Conservation (phyloP, 2,113 vertebrate genomes). For the Neotoma lepida region DNA sequence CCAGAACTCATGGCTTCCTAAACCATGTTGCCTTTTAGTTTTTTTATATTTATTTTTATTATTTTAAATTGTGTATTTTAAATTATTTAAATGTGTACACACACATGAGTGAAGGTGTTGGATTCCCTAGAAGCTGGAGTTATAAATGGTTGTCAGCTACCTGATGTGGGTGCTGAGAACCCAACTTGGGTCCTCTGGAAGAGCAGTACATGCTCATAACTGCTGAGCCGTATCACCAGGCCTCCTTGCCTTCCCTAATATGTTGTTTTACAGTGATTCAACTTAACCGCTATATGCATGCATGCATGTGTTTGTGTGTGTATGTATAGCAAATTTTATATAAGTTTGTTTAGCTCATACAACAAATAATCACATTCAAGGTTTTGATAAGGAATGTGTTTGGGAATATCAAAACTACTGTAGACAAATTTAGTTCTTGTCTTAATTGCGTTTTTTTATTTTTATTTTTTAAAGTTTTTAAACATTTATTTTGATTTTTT, state of each 20-base stretch:
- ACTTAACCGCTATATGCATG: neutral
- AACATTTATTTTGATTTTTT: neutral
- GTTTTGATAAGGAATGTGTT: neutral
- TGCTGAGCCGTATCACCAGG: neutral
- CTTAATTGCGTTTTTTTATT: neutral
- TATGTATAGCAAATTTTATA: conserved; percentile 8
- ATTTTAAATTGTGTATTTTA: neutral
- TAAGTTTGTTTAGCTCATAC: conserved; percentile 18
- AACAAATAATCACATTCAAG: neutral
- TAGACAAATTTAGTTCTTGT: neutral
- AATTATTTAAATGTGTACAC: too few relatives aligned
- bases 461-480: neutral
- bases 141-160: neutral
- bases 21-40: conserved; percentile 14
- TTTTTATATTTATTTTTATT: neutral
- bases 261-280: neutral
- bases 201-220: neutral
- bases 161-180: neutral
- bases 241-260: neutral
- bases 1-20: neutral
- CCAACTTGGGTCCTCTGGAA: neutral
- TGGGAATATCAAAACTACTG: neutral
- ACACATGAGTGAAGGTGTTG: neutral
- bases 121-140: neutral
- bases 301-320: neutral